Evolutionary conservation across 2,113 vertebrate species (phyloP).

Genomic region (Otus sunia): DNA sequence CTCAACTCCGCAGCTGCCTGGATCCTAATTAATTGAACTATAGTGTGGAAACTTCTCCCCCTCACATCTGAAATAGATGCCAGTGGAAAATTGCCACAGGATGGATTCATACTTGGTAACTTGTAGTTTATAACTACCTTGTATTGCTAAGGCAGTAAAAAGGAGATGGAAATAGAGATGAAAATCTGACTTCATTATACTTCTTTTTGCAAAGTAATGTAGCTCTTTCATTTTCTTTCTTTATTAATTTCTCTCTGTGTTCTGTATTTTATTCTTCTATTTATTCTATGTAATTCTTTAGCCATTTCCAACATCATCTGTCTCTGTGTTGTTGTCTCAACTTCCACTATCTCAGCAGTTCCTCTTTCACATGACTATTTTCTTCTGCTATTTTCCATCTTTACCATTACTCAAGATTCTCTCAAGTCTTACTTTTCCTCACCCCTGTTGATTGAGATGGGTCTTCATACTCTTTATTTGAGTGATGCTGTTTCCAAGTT

Average conservation of each 20-base stretch:
- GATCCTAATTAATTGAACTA: not conserved
- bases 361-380: not conserved
- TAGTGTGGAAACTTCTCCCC: not conserved
- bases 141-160: not conserved
- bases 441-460: not conserved
- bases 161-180: not conserved
- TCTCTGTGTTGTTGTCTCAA: not conserved
- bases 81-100: not conserved
- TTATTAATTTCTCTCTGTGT: not conserved
- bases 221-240: not conserved
- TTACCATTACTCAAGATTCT: not conserved
- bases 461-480: not conserved
- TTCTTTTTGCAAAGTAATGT: not conserved
- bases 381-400: not conserved
- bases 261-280: not conserved
- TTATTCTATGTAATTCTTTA: not conserved
- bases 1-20: not conserved
- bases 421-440: not conserved
- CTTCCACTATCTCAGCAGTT: not conserved
- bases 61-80: not conserved
- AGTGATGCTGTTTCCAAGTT: not conserved
- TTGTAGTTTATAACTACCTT: not conserved
- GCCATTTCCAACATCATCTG: not conserved
- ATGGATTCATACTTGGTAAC: not conserved
- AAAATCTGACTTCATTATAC: not conserved